phyloP scores from a whole-genome alignment of 2,888 invertebrate genomes.

The Nycteola revayana region DNA sequence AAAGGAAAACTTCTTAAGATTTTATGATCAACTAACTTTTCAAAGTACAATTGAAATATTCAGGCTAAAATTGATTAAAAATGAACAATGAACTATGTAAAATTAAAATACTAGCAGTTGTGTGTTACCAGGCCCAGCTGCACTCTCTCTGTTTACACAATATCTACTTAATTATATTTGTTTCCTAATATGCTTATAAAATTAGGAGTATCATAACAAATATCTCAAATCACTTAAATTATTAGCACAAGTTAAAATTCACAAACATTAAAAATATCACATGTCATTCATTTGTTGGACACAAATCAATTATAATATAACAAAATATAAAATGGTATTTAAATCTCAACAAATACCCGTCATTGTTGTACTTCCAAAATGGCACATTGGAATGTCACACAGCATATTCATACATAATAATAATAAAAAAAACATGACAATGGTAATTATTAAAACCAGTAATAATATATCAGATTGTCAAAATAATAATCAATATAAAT shows the following conservation, averaged over 20 bases:
- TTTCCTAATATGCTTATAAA: too few species aligned
- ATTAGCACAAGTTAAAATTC: slow-evolving; percentile 4
- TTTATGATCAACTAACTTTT: too few species aligned
- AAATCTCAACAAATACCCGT: slow-evolving; percentile 31
- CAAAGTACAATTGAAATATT: too few species aligned
- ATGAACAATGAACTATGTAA: too few species aligned
- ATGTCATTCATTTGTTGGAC: slow-evolving; percentile 16
- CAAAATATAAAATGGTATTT: slow-evolving; percentile 24
- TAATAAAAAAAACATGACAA: slow-evolving; percentile 18
- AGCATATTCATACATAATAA: slow-evolving; percentile 18
- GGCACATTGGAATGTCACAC: slow-evolving; percentile 11
- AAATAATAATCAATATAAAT: slow-evolving; percentile 9
- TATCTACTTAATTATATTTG: too few species aligned
- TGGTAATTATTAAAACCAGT: slow-evolving; percentile 22
- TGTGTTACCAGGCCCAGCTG: too few species aligned
- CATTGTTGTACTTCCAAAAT: slow-evolving; percentile 16
- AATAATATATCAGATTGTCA: slow-evolving; percentile 24
- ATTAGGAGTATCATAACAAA: too few species aligned
- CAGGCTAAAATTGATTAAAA: too few species aligned
- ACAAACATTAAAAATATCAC: slow-evolving; percentile 33
- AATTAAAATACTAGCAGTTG: too few species aligned
- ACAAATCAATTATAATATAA: slow-evolving; percentile 16
- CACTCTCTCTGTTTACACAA: too few species aligned
- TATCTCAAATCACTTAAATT: neutral
- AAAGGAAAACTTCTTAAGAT: too few species aligned